A percentile compares a stretch with the other conserved stretches of the same genome.
Conservation (phyloP, 1,140 invertebrate species). For the Drosophila willistoni region DNA sequence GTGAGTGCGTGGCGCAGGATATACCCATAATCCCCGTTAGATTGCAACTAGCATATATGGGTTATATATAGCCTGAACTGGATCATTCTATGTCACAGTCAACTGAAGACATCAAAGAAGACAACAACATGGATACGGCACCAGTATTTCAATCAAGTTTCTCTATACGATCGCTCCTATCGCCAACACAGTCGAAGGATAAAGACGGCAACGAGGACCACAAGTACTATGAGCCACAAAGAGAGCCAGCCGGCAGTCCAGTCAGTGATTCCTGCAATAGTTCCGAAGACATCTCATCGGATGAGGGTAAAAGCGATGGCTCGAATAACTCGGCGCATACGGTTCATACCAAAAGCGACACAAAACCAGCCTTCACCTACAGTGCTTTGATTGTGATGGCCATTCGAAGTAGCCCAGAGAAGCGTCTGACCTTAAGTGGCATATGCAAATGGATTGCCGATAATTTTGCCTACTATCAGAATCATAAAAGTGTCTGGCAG, state of each 20-base stretch:
- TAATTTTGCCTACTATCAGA: slow-evolving; percentile 95
- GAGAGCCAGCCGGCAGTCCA: slow-evolving; percentile 11
- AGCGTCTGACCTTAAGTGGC: slow-evolving; percentile 92
- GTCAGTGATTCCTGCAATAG: slow-evolving; percentile 39
- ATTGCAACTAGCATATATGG: too few species aligned
- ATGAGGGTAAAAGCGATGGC: slow-evolving; percentile 28
- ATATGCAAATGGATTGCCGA: slow-evolving; percentile 94
- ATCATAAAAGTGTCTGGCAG: slow-evolving; percentile 98
- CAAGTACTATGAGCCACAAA: neutral
- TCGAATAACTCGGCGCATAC: slow-evolving; percentile 1
- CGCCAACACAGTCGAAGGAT: neutral
- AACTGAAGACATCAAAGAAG: neutral
- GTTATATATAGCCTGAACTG: slow-evolving; percentile 27
- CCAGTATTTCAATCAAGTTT: slow-evolving; percentile 63
- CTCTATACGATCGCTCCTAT: slow-evolving; percentile 58
- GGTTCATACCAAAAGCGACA: slow-evolving; percentile 4
- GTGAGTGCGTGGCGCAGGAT: slow-evolving; percentile 30
- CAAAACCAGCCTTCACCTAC: slow-evolving; percentile 94
- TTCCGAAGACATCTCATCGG: slow-evolving; percentile 53
- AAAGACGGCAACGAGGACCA: neutral
- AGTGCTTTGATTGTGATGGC: slow-evolving; percentile 99
- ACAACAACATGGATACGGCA: slow-evolving; percentile 46
- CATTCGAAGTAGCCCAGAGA: slow-evolving; percentile 94
- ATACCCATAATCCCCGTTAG: slow-evolving; percentile 31
- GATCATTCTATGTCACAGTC: slow-evolving; percentile 17